Evolutionary conservation across 2,113 vertebrate genomes (phyloP), one percentile per base, ranked within the genome.

Genomic region (Amia ocellicauda): DNA sequence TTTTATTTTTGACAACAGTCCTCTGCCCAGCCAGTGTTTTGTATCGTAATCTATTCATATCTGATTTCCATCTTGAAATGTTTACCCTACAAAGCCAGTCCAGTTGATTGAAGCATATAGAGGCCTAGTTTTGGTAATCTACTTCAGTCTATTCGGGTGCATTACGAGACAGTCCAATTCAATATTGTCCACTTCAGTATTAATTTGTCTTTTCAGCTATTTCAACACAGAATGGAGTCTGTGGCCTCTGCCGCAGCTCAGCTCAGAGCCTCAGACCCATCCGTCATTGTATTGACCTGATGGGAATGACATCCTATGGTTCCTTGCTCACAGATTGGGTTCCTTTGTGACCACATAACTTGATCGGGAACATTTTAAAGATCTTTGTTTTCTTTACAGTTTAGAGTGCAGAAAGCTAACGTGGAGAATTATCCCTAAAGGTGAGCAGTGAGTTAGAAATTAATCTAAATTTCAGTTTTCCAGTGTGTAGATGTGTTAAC

Each of bases 261-360:
- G 20, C 74, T 83, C 56, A 72, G 75, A 80, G 59, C 22, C 74
- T 83, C 56, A 72, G 75, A 80, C 60, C 71, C 77, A 82, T 79
- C 71, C 29, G 67, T 79, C 80, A 81, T 74, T 76, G 73, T 85
- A 81, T 76, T 83, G 81, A 87, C 74, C 63, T 40, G 11, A 51
- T 64, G 3, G 68, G 71, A 71, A 80, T 61, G 73, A 63, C 13
- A 56, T 64, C 68, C 68, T 58, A 16, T 67, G 57, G 67, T 77
- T 78, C 61, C 59, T 61, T 65, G 50, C 59, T 76, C 60, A 69
- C 26, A 76, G 49, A 58, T 31, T 66, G 28, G 47, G 56, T 60
- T 63, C 78, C 55, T 64, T 78, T 63, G 69, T 29, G 53, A 72
- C 56, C 45, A 69, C 66, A 68, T 27, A 63, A 17, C 20, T 57